Base-by-base conservation (phyloP, 2,888 invertebrate genomes). In the Lasioglossum zephyrum region DNA sequence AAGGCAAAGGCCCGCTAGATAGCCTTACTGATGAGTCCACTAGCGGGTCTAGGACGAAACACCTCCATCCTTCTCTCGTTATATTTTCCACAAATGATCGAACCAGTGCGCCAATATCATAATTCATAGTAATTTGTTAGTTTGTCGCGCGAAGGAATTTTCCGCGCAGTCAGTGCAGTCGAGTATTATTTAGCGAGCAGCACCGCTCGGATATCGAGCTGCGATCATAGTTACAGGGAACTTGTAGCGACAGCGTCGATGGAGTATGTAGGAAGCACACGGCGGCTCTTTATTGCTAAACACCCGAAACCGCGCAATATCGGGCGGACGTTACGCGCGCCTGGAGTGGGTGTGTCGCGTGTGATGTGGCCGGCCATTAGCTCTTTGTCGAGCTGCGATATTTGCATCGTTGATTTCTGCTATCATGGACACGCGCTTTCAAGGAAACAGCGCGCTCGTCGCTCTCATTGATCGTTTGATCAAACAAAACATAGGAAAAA, bases 251-350 rank as follows among this genome's bases (percentile, higher is more conserved):
- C 63, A 66, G 13, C 77, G 73, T 26, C 69, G 79, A 78, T 60
- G 57, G 84, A 84, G 82, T 88, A 86, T 85, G 89, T 88, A 88
- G 86, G 88, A 88, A 88, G 88, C 91, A 88, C 89, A 90, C 81
- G 86, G 87, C 60, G 87, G 85, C 89, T 91, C 92, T 91, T 93
- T 93, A 92, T 92, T 92, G 93, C 91, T 91, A 93, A 93, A 92
- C 92, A 92, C 91, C 91, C 83, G 88, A 93, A 93, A 93, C 93
- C 93, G 90, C 92, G 92, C 92, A 93, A 93, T 93, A 93, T 93
- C 91, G 92, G 92, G 87, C 83, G 88, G 87, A 89, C 83, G 84
- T 81, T 90, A 90, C 86, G 89, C 82, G 84, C 77, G 87, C 81
- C 87, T 82, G 73, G 84, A 88, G 85, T 84, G 90, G 87, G 87